phyloP scores from a whole-genome alignment of 2,113 vertebrate species.

The Noturus placidus region DNA sequence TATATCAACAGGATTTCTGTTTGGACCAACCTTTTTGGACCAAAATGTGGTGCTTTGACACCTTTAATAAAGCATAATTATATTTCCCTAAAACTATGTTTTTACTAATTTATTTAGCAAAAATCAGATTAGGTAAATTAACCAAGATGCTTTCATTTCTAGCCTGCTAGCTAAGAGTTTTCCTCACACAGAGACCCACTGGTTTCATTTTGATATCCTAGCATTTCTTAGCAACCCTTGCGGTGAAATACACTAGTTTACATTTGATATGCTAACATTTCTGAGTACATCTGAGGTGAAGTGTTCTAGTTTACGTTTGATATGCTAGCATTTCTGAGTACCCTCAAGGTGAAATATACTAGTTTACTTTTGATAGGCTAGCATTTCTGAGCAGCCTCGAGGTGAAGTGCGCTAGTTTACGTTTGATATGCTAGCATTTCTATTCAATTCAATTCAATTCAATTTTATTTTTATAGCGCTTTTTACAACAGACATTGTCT shows the following conservation, averaged over 20 bases:
- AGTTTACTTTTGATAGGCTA: no score
- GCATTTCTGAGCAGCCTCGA: no score
- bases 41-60: not conserved
- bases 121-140: not conserved
- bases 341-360: no score
- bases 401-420: no score
- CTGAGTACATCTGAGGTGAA: not conserved
- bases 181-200: not conserved
- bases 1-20: not conserved
- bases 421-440: no score
- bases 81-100: not conserved
- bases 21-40: not conserved
- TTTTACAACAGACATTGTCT: no score
- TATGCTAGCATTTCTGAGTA: no score
- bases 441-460: no score
- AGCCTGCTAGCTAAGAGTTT: not conserved
- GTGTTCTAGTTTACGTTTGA: not conserved
- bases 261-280: not conserved
- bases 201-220: not conserved
- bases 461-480: no score
- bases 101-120: not conserved
- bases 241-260: not conserved
- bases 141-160: not conserved
- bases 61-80: not conserved
- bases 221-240: not conserved